phyloP scores from a whole-genome alignment of 2,113 vertebrate genomes.

The Ciconia boyciana region DNA sequence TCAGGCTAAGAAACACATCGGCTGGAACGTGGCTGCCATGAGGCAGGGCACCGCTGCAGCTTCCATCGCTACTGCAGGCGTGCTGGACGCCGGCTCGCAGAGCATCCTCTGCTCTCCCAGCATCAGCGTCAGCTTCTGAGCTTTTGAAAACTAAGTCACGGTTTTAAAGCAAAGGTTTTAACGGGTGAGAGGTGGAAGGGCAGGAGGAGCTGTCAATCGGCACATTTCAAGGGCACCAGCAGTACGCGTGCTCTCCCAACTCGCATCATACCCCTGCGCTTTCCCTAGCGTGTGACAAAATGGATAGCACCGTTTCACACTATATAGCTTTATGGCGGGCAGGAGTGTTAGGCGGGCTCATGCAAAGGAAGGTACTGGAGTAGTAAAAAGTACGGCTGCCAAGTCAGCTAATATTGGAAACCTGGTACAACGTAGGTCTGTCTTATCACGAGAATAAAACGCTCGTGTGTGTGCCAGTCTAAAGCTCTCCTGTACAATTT shows the following conservation, averaged over 20 bases:
- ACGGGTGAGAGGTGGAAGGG: not conserved
- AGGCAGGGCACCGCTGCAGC: not conserved
- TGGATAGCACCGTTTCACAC: accelerated
- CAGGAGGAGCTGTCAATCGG: not conserved
- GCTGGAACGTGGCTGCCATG: not conserved
- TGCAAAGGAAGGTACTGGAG: no score
- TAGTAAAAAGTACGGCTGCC: not conserved
- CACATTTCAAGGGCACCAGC: not conserved
- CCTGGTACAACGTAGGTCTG: no score
- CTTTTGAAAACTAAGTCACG: no score
- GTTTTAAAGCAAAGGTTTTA: not conserved
- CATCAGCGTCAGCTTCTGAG: not conserved
- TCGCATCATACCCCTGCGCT: accelerated
- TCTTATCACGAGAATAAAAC: not conserved
- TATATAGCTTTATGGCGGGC: not conserved
- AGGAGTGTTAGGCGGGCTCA: accelerated
- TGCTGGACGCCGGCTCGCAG: not conserved
- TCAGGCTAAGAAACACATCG: not conserved
- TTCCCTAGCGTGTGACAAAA: not conserved
- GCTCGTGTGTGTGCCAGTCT: accelerated
- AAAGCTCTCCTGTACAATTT: not conserved
- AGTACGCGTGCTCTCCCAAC: not conserved
- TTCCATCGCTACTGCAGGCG: not conserved
- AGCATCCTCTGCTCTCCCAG: not conserved
- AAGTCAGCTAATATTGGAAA: not conserved